A percentile compares a stretch with the other conserved stretches of the same genome.
These are phyloP conservation scores for Aspidoscelis tigris DNA, from an alignment of 2,113 vertebrate species.

Conservation along the genomic window DNA sequence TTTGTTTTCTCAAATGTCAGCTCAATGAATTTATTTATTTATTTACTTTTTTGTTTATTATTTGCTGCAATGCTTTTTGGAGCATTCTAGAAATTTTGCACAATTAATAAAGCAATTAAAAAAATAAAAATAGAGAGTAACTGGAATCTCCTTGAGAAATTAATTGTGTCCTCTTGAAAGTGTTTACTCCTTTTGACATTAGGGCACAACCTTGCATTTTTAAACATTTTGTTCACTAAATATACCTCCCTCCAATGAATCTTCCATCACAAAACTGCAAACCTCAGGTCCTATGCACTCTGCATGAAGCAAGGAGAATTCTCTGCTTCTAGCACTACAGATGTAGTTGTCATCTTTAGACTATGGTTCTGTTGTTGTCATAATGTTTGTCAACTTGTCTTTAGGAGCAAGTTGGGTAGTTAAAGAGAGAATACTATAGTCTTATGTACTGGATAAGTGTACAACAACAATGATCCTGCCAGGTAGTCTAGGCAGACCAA, in stretches of 20 bases:
- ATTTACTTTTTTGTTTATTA: not conserved
- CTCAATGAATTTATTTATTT: conserved; percentile 37
- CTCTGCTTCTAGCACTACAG: not conserved
- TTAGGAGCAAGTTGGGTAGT: no score
- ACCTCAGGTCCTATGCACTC: no score
- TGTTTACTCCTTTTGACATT: conserved; percentile 67
- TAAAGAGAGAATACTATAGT: no score
- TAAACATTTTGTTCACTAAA: conserved; percentile 63
- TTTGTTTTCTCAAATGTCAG: conserved; percentile 37
- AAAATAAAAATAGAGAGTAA: conserved; percentile 55
- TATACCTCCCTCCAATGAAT: not conserved
- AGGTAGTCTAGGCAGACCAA: no score
- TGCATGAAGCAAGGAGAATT: not conserved
- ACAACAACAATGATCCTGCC: no score
- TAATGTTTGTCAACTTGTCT: no score
- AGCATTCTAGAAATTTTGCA: conserved; percentile 51
- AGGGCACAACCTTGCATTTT: conserved; percentile 60
- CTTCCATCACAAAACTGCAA: not conserved
- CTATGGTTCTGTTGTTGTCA: no score
- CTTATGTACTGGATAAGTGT: no score
- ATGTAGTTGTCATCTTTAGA: no score
- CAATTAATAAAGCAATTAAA: conserved; percentile 74
- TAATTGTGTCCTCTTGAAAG: conserved; percentile 63
- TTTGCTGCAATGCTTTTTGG: conserved; percentile 42
- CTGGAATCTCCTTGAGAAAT: conserved; percentile 66